Percentiles rank a stretch among this genome's conserved stretches.
Conservation (phyloP, 1,140 invertebrate genomes). For the Lasioglossum albipes region DNA sequence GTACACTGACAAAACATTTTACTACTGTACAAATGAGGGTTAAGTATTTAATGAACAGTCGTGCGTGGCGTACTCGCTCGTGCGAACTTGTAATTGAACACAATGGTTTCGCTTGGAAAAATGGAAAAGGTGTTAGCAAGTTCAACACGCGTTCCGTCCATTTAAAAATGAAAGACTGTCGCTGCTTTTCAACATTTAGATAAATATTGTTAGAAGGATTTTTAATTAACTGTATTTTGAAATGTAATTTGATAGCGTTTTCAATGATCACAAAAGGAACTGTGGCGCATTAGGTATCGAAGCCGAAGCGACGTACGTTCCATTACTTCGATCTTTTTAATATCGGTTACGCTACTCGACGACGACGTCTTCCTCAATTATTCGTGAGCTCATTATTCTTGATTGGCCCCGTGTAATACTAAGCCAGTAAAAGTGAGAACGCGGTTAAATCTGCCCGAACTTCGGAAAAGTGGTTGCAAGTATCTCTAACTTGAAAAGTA, state of each 20-base stretch:
- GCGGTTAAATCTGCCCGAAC: not conserved
- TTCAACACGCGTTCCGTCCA: not conserved
- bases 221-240: too few relatives aligned
- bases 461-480: not conserved
- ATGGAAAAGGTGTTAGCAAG: not conserved
- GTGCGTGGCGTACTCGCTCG: not conserved
- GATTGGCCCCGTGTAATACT: conserved; percentile 11
- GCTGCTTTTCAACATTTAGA: too few relatives aligned
- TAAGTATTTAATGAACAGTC: conserved; percentile 7
- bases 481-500: not conserved
- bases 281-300: conserved; percentile 32
- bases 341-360: conserved; percentile 17
- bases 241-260: not conserved
- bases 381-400: conserved; percentile 31
- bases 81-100: not conserved
- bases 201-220: too few relatives aligned
- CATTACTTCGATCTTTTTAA: conserved; percentile 53
- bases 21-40: conserved; percentile 5
- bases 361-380: conserved; percentile 44
- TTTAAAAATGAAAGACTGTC: not conserved
- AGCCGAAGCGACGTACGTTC: conserved; percentile 31
- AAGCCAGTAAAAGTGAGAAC: conserved; percentile 50
- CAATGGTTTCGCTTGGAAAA: not conserved
- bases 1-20: not conserved
- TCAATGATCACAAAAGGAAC: conserved; percentile 30